Base-by-base conservation (phyloP, 2,797 vertebrate genomes). In the Salmo trutta region DNA sequence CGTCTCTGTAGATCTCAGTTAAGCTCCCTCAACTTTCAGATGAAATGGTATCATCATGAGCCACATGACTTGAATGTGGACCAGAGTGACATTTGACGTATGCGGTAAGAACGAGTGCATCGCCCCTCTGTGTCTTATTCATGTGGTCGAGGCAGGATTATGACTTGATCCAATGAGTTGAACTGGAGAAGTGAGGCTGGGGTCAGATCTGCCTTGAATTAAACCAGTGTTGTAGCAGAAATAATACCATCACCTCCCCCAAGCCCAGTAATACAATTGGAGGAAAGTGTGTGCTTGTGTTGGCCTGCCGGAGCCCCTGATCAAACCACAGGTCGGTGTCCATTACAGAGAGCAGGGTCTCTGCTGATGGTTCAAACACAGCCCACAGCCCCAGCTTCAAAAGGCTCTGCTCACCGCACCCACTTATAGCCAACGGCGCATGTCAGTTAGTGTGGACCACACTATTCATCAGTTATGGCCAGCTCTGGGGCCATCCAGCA, bases 381-480 rank as follows among this genome's bases (percentile, higher is more conserved):
- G 87, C 89, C 85, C 83, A 62, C 53, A 74, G 85, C 85, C 64
- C 41, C 80, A 31, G 89, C 91, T 91, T 93, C 92, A 94, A 94
- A 94, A 80, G 85, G 65, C 31, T 68, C 85, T 80, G 84, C 88
- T 90, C 90, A 91, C 91, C 84, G 77, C 91, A 89, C 90, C 87
- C 92, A 88, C 89, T 89, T 89, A 90, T 86, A 89, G 88, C 88
- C 87, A 92, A 89, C 91, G 85, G 92, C 86, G 90, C 90, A 92
- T 91, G 92, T 93, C 93, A 92, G 88, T 91, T 93, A 91, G 89
- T 87, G 89, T 87, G 90, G 87, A 90, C 91, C 86, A 88, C 86
- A 84, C 89, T 83, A 93, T 94, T 92, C 93, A 93, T 95, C 91
- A 93, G 91, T 91, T 92, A 91, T 84, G 87, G 88, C 77, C 84